Evolutionary conservation across 2,797 vertebrate species (phyloP).

Genomic region (Tragopan temminckii): DNA sequence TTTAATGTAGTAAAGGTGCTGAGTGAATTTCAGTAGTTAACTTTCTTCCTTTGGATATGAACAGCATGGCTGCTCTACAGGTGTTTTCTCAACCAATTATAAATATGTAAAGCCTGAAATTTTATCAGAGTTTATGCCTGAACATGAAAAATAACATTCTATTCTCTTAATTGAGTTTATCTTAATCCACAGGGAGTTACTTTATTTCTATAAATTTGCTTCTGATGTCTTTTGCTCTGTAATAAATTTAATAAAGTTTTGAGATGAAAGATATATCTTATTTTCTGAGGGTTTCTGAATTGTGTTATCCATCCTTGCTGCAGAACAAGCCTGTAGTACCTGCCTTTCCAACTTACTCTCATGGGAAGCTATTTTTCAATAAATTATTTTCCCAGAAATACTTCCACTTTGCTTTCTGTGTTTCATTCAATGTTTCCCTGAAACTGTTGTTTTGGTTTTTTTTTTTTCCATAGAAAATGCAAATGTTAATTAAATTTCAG

Average conservation of each 20-base stretch:
- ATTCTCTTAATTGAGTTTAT: not conserved
- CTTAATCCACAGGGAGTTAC: not conserved
- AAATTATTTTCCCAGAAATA: not conserved
- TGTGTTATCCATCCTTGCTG: not conserved
- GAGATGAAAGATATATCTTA: not conserved
- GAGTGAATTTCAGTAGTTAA: conserved; percentile 14
- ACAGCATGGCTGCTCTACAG: not conserved
- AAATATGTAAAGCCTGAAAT: conserved; percentile 9
- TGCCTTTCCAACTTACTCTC: not conserved
- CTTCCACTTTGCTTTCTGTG: not conserved
- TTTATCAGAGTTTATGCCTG: conserved; percentile 38
- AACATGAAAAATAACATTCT: not conserved
- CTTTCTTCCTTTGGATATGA: conserved; percentile 15
- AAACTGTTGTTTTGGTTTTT: not conserved
- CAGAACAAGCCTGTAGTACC: not conserved
- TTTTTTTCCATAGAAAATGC: not conserved
- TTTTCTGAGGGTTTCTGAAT: not conserved
- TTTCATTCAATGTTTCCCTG: not conserved
- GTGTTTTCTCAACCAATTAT: conserved; percentile 32
- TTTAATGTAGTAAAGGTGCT: conserved; percentile 49
- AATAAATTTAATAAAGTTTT: not conserved
- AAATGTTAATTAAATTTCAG: not conserved
- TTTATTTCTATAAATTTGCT: not conserved
- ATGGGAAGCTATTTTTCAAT: not conserved
- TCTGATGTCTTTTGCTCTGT: not conserved